phyloP scores from a whole-genome alignment of 2,113 vertebrate genomes.

The Cebidichthys violaceus region DNA sequence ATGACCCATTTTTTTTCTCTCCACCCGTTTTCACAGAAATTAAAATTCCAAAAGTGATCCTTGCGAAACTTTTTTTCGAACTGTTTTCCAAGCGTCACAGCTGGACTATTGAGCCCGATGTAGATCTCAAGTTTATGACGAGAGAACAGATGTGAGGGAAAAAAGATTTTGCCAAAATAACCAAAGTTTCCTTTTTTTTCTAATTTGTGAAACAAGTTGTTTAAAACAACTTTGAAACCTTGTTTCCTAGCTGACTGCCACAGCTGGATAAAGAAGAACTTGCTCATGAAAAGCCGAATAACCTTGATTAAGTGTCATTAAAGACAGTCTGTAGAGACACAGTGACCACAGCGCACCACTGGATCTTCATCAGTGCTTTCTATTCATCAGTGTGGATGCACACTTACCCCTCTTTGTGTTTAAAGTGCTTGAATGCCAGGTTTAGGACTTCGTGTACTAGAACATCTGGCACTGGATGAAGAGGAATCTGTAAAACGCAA shows the following conservation, averaged over 20 bases:
- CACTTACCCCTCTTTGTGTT: constrained; percentile 99
- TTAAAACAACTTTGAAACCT: too few relatives aligned
- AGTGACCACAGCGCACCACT: neutral
- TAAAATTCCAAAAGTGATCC: too few relatives aligned
- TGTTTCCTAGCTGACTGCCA: too few relatives aligned
- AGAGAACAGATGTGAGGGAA: too few relatives aligned
- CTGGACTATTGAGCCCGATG: too few relatives aligned
- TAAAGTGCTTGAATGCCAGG: constrained; percentile 99
- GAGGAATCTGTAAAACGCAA: constrained; percentile 91
- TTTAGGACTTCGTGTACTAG: constrained; percentile 99
- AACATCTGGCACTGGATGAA: constrained; percentile 99
- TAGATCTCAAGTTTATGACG: too few relatives aligned
- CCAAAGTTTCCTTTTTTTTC: too few relatives aligned
- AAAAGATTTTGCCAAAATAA: too few relatives aligned
- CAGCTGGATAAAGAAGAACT: neutral
- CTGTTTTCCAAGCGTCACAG: too few relatives aligned
- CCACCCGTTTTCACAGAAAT: too few relatives aligned
- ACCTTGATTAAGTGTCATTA: neutral
- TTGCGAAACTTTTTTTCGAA: too few relatives aligned
- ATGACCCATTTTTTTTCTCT: neutral
- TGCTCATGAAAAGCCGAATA: neutral
- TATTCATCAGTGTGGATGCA: neutral
- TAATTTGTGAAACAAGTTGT: too few relatives aligned
- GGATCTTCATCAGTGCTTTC: neutral
- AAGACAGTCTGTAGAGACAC: constrained; percentile 1